Evolutionary conservation across 2,113 vertebrate species (phyloP).

Genomic region (Paramisgurnus dabryanus): DNA sequence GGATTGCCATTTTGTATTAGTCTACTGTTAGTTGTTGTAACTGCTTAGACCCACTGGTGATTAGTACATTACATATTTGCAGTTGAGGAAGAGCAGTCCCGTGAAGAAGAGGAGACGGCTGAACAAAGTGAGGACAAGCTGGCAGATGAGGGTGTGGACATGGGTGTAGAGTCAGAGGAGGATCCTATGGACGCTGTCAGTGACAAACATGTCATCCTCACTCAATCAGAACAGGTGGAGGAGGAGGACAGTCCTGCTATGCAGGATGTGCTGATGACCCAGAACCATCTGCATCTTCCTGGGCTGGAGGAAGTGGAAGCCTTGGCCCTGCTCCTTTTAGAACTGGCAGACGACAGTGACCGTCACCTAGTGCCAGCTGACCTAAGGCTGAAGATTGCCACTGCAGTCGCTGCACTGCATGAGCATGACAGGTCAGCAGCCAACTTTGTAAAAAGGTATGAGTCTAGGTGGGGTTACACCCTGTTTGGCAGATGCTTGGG

Average conservation of each 20-base stretch:
- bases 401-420: not conserved
- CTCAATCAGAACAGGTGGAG: conserved; percentile 7
- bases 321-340: not conserved
- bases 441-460: not conserved
- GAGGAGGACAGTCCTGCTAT: conserved; percentile 33
- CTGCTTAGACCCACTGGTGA: conserved; percentile 1
- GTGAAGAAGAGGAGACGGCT: conserved; percentile 12
- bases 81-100: conserved; percentile 27
- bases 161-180: not conserved
- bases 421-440: not conserved
- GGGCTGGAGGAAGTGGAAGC: not conserved
- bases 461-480: not conserved
- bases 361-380: not conserved
- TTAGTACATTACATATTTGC: conserved; percentile 6
- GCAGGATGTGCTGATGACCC: not conserved
- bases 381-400: not conserved
- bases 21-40: not conserved
- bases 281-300: not conserved
- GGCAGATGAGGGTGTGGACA: not conserved
- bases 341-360: not conserved
- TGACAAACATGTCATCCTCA: not conserved
- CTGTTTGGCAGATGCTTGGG: conserved; percentile 25
- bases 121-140: not conserved
- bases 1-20: not conserved
- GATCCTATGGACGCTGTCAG: not conserved